These are phyloP conservation scores for Myocastor coypus DNA, from an alignment of 2,113 vertebrate genomes.

Conservation along the genomic window DNA sequence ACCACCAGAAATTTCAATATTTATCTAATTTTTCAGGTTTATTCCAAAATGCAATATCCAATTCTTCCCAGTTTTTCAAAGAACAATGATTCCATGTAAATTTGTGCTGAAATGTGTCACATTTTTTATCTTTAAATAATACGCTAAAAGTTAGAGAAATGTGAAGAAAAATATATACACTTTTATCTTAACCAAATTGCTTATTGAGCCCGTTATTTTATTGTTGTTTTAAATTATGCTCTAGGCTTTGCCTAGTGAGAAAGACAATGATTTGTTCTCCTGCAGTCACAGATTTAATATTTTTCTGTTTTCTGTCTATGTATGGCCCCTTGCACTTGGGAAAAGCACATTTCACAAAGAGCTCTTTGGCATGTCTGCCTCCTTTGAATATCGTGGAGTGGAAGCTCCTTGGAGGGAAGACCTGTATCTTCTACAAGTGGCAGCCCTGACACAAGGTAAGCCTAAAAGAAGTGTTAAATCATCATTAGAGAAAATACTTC, in stretches of 20 bases:
- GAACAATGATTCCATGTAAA: neutral
- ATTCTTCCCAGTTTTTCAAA: neutral
- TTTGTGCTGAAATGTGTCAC: constrained; percentile 13
- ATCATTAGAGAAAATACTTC: constrained; percentile 47
- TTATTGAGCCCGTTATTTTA: neutral
- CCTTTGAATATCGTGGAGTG: constrained; percentile 66
- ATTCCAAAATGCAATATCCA: neutral
- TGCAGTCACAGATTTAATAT: constrained; percentile 33
- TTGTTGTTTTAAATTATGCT: neutral
- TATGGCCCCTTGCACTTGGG: constrained; percentile 23
- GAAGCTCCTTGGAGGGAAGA: constrained; percentile 73
- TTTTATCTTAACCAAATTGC: neutral
- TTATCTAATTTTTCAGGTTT: neutral
- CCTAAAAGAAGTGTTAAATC: constrained; percentile 64
- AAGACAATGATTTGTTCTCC: neutral
- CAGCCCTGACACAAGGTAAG: constrained; percentile 47
- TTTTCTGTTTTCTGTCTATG: neutral
- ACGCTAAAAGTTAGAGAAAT: neutral
- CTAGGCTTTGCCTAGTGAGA: constrained; percentile 10
- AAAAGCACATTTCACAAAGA: constrained; percentile 57
- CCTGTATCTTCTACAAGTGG: constrained; percentile 45
- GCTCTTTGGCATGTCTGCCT: neutral
- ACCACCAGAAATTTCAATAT: neutral
- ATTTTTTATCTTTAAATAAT: neutral
- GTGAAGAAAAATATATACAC: neutral